phyloP scores from a whole-genome alignment of 2,797 vertebrate species.

The Echiichthys vipera region DNA sequence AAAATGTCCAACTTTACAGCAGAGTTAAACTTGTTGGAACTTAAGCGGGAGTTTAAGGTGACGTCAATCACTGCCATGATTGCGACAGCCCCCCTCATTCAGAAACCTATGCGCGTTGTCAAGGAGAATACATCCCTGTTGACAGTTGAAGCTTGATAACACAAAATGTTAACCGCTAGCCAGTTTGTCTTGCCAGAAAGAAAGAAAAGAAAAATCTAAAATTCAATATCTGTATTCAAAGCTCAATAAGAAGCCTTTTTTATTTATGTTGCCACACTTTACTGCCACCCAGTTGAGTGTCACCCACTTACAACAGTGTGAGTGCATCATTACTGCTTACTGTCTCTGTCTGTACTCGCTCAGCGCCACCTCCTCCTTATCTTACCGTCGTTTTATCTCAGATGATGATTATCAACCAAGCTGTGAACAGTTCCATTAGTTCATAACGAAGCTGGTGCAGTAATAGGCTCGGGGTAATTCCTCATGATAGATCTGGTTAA shows the following conservation, averaged over 20 bases:
- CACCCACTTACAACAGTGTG: neutral
- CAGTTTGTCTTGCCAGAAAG: neutral
- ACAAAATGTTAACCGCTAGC: neutral
- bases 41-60: too few species aligned
- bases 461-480: slow-evolving; percentile 76
- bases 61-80: too few species aligned
- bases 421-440: slow-evolving; percentile 52
- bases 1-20: too few species aligned
- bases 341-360: neutral
- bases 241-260: neutral
- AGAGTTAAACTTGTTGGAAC: too few species aligned
- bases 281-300: neutral
- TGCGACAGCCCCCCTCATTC: too few species aligned
- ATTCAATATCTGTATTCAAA: neutral
- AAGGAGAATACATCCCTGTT: too few species aligned
- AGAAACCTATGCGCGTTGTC: too few species aligned
- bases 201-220: neutral
- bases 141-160: neutral
- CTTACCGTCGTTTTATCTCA: slow-evolving; percentile 36
- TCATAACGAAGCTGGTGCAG: slow-evolving; percentile 59
- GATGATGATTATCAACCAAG: slow-evolving; percentile 57
- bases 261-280: neutral
- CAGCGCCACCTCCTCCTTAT: slow-evolving; percentile 17
- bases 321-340: neutral
- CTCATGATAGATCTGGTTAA: slow-evolving; percentile 71